Evolutionary conservation across 2,888 invertebrate genomes (phyloP).

Genomic region (Caenorhabditis japonica): DNA sequence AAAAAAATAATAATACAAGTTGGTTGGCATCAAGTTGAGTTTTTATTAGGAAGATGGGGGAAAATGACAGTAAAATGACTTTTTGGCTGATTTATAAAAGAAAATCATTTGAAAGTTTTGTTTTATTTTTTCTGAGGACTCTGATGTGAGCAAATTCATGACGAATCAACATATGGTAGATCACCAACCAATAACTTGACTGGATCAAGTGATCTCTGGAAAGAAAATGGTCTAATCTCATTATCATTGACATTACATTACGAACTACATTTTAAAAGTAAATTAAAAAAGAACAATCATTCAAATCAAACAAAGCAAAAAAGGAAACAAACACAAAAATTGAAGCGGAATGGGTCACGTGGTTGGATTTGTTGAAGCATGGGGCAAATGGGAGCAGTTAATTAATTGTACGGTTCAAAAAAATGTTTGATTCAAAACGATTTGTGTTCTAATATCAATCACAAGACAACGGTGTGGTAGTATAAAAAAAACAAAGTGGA

Average conservation of each 20-base stretch:
- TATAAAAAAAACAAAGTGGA: conserved; percentile 37
- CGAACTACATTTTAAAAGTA: conserved; percentile 28
- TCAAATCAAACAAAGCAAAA: no score
- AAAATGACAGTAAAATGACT: neutral
- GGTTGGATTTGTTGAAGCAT: neutral
- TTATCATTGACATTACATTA: conserved; percentile 15
- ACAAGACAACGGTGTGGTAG: conserved; percentile 39
- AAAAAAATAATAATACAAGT: conserved; percentile 19
- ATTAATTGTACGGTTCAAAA: conserved; percentile 2
- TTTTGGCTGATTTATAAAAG: no score
- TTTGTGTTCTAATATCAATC: no score
- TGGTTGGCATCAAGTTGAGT: neutral
- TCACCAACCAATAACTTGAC: conserved; percentile 73
- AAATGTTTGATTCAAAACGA: no score
- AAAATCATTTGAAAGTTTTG: no score
- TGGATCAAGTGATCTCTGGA: conserved; percentile 70
- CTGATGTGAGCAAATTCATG: conserved; percentile 39
- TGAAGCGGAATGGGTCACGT: conserved; percentile 30
- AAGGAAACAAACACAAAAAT: conserved; percentile 1
- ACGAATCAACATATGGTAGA: conserved; percentile 72
- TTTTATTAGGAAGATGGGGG: no score
- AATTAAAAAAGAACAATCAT: conserved; percentile 19
- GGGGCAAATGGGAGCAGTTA: conserved; percentile 1
- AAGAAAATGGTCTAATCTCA: no score
- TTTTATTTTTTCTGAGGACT: no score